Evolutionary conservation across 2,888 invertebrate genomes (phyloP).

Genomic region (Mythimna pallens): DNA sequence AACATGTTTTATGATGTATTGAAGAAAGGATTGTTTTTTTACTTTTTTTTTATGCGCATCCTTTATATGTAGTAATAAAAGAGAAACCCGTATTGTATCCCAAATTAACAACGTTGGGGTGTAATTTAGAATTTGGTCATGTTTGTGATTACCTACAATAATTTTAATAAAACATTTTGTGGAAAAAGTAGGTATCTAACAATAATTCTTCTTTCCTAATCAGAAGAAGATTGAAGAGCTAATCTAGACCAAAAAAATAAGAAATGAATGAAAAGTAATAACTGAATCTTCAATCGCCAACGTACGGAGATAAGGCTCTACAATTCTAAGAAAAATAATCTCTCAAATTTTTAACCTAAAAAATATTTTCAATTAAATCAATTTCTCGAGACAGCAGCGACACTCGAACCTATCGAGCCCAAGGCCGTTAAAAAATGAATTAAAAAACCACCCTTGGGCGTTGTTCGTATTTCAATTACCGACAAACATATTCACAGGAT

Average conservation of each 20-base stretch:
- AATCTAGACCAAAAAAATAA: not conserved
- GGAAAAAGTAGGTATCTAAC: not conserved
- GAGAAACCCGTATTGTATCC: constrained; percentile 41
- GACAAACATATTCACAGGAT: constrained; percentile 84
- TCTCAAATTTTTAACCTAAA: constrained; percentile 23
- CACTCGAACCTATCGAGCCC: constrained; percentile 73
- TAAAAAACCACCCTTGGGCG: constrained; percentile 80
- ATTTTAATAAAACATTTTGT: not conserved
- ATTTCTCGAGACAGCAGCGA: constrained; percentile 65
- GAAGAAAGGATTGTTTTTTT: constrained; percentile 49
- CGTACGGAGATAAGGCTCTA: not conserved
- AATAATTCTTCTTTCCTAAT: constrained; percentile 4
- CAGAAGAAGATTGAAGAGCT: not conserved
- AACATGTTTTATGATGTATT: constrained; percentile 68
- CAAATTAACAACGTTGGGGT: constrained; percentile 8
- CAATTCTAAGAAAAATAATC: constrained; percentile 20
- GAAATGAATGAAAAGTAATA: not conserved
- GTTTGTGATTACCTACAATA: not conserved
- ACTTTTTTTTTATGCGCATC: constrained; percentile 44
- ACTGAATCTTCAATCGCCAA: constrained; percentile 2
- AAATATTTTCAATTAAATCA: constrained; percentile 60
- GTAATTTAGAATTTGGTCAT: constrained; percentile 18
- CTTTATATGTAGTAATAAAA: constrained; percentile 35
- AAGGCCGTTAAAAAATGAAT: constrained; percentile 70
- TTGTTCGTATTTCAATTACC: constrained; percentile 88